Percentiles rank a stretch among this genome's conserved stretches.
Conservation (phyloP, 2,797 vertebrate species). For the Lithobates pipiens region DNA sequence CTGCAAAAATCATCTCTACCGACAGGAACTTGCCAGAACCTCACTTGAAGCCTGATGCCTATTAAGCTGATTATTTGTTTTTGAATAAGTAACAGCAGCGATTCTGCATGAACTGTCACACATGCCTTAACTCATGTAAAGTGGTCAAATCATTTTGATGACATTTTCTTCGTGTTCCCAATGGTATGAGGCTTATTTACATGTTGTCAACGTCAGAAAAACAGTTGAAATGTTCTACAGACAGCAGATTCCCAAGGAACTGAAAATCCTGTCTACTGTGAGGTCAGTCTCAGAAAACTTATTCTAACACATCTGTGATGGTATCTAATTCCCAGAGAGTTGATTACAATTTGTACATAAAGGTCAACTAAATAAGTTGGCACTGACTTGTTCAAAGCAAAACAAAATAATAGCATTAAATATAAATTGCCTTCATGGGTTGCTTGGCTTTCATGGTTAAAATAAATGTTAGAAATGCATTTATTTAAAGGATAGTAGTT, state of each 20-base stretch:
- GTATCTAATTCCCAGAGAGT: conserved; percentile 42
- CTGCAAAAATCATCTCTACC: conserved; percentile 44
- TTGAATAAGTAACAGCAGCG: conserved; percentile 37
- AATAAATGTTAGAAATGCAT: background rate
- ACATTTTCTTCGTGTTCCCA: conserved; percentile 18
- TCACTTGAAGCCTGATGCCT: conserved; percentile 8
- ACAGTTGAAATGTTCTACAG: conserved; percentile 30
- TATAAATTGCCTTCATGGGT: conserved; percentile 26
- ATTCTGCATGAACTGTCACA: conserved; percentile 20
- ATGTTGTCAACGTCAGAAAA: conserved; percentile 52
- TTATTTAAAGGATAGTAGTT: too few species aligned
- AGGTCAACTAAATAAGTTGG: conserved; percentile 47
- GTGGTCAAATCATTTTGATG: conserved; percentile 37
- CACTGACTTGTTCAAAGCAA: conserved; percentile 29
- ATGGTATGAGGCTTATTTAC: conserved; percentile 49
- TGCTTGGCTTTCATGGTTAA: background rate
- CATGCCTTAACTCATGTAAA: conserved; percentile 20
- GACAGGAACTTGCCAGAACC: conserved; percentile 57
- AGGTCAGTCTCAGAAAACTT: conserved; percentile 41
- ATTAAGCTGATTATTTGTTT: conserved; percentile 12
- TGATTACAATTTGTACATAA: conserved; percentile 51
- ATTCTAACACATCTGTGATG: conserved; percentile 44
- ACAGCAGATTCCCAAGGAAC: background rate
- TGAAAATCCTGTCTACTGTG: conserved; percentile 26
- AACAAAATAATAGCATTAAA: conserved; percentile 26